A percentile compares a stretch with the other conserved stretches of the same genome.
phyloP scores from a whole-genome alignment of 2,113 vertebrate species.

The Diadophis punctatus region DNA sequence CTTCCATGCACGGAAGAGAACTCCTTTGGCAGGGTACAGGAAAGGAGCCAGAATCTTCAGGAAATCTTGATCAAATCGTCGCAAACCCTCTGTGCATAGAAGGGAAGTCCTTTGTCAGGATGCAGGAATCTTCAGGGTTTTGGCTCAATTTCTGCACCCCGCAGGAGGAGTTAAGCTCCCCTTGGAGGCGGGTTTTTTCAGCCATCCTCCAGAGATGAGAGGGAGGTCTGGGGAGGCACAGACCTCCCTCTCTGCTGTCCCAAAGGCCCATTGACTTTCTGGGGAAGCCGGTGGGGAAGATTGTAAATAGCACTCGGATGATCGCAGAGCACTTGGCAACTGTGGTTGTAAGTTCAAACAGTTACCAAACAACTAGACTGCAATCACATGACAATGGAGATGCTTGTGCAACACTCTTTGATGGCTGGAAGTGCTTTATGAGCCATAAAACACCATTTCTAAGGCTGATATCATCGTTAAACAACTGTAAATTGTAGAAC shows the following conservation, averaged over 20 bases:
- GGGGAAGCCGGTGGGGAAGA: not conserved
- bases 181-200: not conserved
- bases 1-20: not conserved
- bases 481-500: not conserved
- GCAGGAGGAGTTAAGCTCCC: not conserved
- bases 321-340: not conserved
- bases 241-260: not conserved
- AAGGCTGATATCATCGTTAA: not conserved
- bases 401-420: not conserved
- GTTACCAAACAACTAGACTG: not conserved
- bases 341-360: not conserved
- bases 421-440: not conserved
- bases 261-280: not conserved
- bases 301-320: not conserved
- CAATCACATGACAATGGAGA: not conserved
- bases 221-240: not conserved
- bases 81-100: not conserved
- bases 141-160: not conserved
- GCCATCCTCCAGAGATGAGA: not conserved
- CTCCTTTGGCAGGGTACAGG: not conserved
- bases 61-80: not conserved
- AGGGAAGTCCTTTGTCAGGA: not conserved
- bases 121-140: not conserved
- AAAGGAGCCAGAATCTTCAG: not conserved
- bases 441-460: not conserved